Evolutionary conservation across 2,113 vertebrate species (phyloP).

Genomic region (Anarrhichthys ocellatus): DNA sequence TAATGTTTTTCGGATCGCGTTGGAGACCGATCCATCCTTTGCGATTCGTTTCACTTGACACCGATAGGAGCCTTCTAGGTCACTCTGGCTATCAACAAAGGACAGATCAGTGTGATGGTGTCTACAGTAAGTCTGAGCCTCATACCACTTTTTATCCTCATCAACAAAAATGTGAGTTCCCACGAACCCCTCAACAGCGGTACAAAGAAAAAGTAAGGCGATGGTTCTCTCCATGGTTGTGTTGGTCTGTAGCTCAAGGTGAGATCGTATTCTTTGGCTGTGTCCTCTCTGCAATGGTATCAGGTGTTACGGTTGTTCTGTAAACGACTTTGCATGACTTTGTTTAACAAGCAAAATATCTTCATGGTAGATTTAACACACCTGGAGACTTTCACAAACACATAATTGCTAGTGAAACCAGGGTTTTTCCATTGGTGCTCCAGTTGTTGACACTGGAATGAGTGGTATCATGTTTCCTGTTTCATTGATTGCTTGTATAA

Average conservation of each 20-base stretch:
- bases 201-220: slow-evolving; percentile 12
- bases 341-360: slow-evolving; percentile 24
- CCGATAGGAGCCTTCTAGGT: not conserved
- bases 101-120: not conserved
- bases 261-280: not conserved
- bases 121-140: slow-evolving; percentile 1
- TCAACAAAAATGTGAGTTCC: slow-evolving; percentile 3
- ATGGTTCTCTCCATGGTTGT: slow-evolving; percentile 7
- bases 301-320: not conserved
- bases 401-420: too few species aligned
- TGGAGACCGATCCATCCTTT: slow-evolving; percentile 44
- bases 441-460: not conserved
- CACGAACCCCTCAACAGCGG: not conserved
- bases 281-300: not conserved
- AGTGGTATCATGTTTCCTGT: not conserved
- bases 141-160: fast-evolving
- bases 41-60: fast-evolving
- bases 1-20: fast-evolving
- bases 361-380: not conserved
- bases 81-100: not conserved
- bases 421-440: not conserved
- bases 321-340: slow-evolving; percentile 18
- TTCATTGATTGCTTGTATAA: not conserved
- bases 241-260: not conserved
- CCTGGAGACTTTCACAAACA: not conserved